phyloP scores from a whole-genome alignment of 2,797 vertebrate species.

The Sebastes melanostomus region DNA sequence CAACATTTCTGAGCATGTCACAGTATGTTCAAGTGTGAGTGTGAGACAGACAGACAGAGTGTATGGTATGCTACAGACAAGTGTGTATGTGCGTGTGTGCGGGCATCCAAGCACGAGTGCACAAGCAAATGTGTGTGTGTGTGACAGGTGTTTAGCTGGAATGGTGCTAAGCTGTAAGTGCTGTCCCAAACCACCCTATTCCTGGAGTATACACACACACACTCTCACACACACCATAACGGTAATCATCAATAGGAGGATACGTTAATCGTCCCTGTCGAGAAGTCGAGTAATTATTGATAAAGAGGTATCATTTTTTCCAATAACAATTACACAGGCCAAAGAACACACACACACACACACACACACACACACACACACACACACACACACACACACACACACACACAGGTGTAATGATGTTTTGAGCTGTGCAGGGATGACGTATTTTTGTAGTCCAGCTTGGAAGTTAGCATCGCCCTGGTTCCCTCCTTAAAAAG shows the following conservation, averaged over 20 bases:
- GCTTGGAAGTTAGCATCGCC: background rate
- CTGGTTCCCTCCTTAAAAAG: background rate
- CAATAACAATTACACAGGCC: background rate
- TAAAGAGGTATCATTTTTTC: background rate
- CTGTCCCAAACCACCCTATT: constrained; percentile 77
- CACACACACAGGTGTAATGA: background rate
- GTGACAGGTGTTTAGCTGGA: constrained; percentile 78
- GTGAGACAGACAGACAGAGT: constrained; percentile 56
- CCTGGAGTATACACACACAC: constrained; percentile 50
- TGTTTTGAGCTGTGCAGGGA: background rate
- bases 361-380: background rate
- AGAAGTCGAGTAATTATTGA: background rate
- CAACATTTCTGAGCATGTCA: constrained; percentile 93
- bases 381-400: background rate
- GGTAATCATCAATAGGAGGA: constrained; percentile 8
- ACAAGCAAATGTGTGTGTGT: constrained; percentile 32
- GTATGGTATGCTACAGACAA: constrained; percentile 48
- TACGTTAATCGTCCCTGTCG: background rate
- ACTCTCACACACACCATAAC: background rate
- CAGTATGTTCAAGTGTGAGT: constrained; percentile 84
- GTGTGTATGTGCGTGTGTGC: constrained; percentile 15
- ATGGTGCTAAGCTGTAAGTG: constrained; percentile 81
- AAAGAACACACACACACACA: background rate
- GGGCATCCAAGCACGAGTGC: constrained; percentile 5
- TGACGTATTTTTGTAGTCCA: background rate